phyloP scores from a whole-genome alignment of 2,797 vertebrate species.

The Bradypodion ventrale region DNA sequence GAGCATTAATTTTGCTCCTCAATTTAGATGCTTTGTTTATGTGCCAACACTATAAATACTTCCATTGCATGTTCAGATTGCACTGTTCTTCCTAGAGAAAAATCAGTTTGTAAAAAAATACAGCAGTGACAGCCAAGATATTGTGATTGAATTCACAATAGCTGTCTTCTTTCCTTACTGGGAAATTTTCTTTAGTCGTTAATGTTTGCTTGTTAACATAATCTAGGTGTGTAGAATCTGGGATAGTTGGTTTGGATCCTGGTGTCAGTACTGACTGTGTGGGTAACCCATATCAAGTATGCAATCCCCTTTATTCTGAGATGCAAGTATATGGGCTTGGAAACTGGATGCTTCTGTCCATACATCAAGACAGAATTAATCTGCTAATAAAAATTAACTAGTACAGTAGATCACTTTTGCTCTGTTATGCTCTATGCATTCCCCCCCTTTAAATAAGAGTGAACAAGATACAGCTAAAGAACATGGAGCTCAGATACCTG shows the following conservation, averaged over 20 bases:
- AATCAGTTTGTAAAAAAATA: conserved; percentile 36
- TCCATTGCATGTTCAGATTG: not conserved
- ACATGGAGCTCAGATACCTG: not conserved
- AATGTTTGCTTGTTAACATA: not conserved
- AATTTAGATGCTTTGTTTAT: not conserved
- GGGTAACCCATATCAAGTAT: not conserved
- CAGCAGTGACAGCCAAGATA: conserved; percentile 19
- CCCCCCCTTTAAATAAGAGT: too few relatives aligned
- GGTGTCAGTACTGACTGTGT: not conserved
- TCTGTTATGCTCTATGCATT: not conserved
- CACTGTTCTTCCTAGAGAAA: conserved; percentile 17
- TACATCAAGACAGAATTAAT: not conserved
- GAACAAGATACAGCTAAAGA: not conserved
- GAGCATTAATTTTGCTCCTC: conserved; percentile 38
- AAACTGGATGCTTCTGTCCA: too few relatives aligned
- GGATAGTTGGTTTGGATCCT: too few relatives aligned
- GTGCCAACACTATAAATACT: conserved; percentile 42
- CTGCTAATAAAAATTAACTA: not conserved
- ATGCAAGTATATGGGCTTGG: not conserved
- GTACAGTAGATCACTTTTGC: not conserved
- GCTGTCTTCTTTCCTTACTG: not conserved
- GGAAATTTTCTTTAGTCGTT: not conserved
- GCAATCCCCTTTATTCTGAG: not conserved
- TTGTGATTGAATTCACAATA: conserved; percentile 37
- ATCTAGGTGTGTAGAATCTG: too few relatives aligned